Evolutionary conservation across 1,140 invertebrate genomes (phyloP).

Genomic region (Lepidotrigona ventralis): DNA sequence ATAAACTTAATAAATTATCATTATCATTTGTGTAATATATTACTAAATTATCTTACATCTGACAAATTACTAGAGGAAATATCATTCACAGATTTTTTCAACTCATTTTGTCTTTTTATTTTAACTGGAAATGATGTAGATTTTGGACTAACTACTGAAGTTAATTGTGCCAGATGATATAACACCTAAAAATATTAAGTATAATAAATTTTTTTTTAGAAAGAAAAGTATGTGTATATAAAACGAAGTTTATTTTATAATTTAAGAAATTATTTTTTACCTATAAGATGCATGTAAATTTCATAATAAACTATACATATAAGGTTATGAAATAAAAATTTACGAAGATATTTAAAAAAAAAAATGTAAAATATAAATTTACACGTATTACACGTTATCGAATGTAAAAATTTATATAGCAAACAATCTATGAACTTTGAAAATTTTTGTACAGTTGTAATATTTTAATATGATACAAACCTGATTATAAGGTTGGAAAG

Average conservation of each 20-base stretch:
- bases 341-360: neutral
- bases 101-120: conserved; percentile 62
- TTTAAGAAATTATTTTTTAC: conserved; percentile 2
- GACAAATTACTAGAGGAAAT: conserved; percentile 67
- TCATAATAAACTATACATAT: neutral
- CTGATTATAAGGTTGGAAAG: conserved; percentile 78
- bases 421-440: neutral
- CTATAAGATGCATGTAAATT: neutral
- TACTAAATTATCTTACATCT: conserved; percentile 63
- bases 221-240: neutral
- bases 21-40: neutral
- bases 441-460: conserved; percentile 4
- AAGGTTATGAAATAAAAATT: conserved; percentile 18
- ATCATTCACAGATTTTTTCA: conserved; percentile 57
- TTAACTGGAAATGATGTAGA: conserved; percentile 64
- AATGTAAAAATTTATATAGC: neutral
- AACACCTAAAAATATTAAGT: conserved; percentile 70
- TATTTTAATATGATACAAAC: conserved; percentile 54
- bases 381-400: neutral
- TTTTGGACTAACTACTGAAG: conserved; percentile 72
- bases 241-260: neutral
- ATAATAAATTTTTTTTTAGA: conserved; percentile 30
- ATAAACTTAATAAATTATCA: conserved; percentile 17
- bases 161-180: conserved; percentile 77
- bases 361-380: neutral